Evolutionary conservation across 2,888 invertebrate species (phyloP).

Genomic region (Altica lythri): DNA sequence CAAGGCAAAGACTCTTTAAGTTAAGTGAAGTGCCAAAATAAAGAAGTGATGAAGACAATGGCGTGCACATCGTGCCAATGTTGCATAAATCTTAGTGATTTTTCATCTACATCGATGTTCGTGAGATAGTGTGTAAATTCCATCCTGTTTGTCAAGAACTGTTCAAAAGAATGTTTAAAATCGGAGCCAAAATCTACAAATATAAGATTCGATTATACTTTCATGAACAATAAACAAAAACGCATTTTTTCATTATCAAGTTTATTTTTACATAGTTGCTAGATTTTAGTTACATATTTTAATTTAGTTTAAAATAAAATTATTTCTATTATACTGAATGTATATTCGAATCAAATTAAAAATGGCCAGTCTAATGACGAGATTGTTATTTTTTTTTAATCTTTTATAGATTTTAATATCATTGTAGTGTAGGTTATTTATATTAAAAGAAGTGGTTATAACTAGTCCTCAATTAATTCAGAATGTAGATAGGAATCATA

Average conservation of each 20-base stretch:
- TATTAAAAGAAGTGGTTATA: conserved; percentile 36
- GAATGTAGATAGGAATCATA: conserved; percentile 46
- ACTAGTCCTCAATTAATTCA: conserved; percentile 45
- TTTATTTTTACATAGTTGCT: too few species aligned
- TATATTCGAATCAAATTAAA: too few species aligned
- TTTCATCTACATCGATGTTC: conserved; percentile 43
- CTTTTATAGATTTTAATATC: conserved; percentile 42
- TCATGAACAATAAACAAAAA: too few species aligned
- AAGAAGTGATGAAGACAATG: conserved; percentile 37
- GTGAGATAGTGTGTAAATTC: conserved; percentile 34
- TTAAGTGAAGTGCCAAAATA: conserved; percentile 56
- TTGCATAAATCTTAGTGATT: conserved; percentile 50
- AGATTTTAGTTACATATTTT: too few species aligned
- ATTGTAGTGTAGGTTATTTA: conserved; percentile 33
- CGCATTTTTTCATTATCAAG: too few species aligned
- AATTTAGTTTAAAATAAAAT: too few species aligned
- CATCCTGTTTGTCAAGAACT: conserved; percentile 33
- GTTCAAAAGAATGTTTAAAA: too few species aligned
- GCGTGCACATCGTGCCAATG: conserved; percentile 47
- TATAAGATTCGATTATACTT: not conserved
- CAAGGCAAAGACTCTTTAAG: conserved; percentile 86
- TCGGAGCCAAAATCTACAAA: not conserved
- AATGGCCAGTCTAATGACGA: conserved; percentile 42
- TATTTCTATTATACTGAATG: too few species aligned
- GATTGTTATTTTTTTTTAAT: conserved; percentile 40